A percentile compares a stretch with the other conserved stretches of the same genome.
Evolutionary conservation across 1,140 invertebrate genomes (phyloP).

Genomic region (Drosophila trapezifrons): DNA sequence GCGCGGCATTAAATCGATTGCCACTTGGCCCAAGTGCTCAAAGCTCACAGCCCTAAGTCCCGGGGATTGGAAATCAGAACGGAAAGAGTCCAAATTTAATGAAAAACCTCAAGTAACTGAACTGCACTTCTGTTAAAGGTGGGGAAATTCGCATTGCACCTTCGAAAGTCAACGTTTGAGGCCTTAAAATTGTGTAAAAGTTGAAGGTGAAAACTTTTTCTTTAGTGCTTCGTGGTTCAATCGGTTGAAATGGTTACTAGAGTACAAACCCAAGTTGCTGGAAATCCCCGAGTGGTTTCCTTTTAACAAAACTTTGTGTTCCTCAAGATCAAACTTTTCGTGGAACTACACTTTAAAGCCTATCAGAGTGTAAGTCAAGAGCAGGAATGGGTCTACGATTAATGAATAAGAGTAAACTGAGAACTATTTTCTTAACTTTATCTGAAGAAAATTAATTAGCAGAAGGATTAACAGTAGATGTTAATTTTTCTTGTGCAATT

Average conservation of each 20-base stretch:
- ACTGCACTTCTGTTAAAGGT: slow-evolving; percentile 12
- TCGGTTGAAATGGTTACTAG: slow-evolving; percentile 31
- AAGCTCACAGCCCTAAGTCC: slow-evolving; percentile 6
- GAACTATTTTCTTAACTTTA: not conserved
- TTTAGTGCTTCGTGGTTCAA: slow-evolving; percentile 11
- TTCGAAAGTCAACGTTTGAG: slow-evolving; percentile 14
- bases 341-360: slow-evolving; percentile 16
- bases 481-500: not conserved
- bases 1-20: slow-evolving; percentile 59
- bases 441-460: not conserved
- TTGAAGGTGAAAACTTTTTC: slow-evolving; percentile 26
- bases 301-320: slow-evolving; percentile 14
- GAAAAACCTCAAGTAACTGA: slow-evolving; percentile 11
- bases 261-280: slow-evolving; percentile 14
- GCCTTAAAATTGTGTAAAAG: slow-evolving; percentile 15
- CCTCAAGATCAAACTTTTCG: slow-evolving; percentile 29
- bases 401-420: not conserved
- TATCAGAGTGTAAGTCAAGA: slow-evolving; percentile 8
- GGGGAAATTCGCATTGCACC: slow-evolving; percentile 14
- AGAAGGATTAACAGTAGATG: not conserved
- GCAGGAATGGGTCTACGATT: not conserved
- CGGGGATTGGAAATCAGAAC: slow-evolving; percentile 24
- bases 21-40: slow-evolving; percentile 35
- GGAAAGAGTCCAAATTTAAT: slow-evolving; percentile 15
- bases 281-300: slow-evolving; percentile 19